Evolutionary conservation across 2,888 invertebrate species (phyloP).

Genomic region (Folsomia manolachei): DNA sequence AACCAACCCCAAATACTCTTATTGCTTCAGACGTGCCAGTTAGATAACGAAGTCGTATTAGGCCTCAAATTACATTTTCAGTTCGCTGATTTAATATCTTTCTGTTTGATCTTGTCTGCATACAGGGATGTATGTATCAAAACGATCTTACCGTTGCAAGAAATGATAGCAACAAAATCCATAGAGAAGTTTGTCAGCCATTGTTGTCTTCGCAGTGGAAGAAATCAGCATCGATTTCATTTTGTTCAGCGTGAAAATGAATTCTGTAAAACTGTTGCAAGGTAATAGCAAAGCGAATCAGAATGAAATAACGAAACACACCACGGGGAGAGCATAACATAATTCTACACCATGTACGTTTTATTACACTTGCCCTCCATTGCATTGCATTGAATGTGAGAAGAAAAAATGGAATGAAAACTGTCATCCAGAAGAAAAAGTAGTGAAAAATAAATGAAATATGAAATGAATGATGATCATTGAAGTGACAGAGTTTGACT

Average conservation of each 20-base stretch:
- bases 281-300: too few species aligned
- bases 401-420: conserved; percentile 16
- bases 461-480: conserved; percentile 40
- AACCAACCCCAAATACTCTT: too few species aligned
- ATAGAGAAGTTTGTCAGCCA: not conserved
- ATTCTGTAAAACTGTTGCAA: too few species aligned
- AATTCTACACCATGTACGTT: not conserved
- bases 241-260: not conserved
- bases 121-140: too few species aligned
- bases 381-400: not conserved
- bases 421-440: conserved; percentile 22
- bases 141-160: too few species aligned
- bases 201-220: too few species aligned
- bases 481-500: conserved; percentile 41
- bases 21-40: too few species aligned
- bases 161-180: too few species aligned
- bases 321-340: not conserved
- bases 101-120: too few species aligned
- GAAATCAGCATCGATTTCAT: not conserved
- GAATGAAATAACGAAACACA: too few species aligned
- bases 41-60: too few species aligned
- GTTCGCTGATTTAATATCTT: not conserved
- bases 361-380: not conserved
- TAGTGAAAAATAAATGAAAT: conserved; percentile 26
- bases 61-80: not conserved